Conservation (phyloP, 1,140 invertebrate genomes). For the Camponotus floridanus region DNA sequence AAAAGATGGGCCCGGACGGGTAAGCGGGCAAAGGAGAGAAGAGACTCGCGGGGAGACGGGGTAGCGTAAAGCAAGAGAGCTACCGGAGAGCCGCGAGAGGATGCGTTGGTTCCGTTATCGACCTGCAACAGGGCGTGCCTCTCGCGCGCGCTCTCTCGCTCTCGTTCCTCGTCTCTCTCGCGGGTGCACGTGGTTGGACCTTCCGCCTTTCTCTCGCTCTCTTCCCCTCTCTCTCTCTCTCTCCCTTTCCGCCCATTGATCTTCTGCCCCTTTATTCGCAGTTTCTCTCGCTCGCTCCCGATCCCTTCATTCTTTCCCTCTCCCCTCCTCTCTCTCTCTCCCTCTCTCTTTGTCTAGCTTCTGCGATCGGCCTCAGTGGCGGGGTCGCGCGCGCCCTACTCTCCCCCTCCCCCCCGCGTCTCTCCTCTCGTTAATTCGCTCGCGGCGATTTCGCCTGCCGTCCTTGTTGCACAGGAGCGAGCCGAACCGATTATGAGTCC, state of each 20-base stretch:
- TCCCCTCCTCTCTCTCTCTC: background rate
- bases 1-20: slow-evolving; percentile 61
- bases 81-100: slow-evolving; percentile 76
- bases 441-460: slow-evolving; percentile 63
- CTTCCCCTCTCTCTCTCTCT: background rate
- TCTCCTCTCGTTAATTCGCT: slow-evolving; percentile 51
- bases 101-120: slow-evolving; percentile 78
- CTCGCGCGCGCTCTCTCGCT: slow-evolving; percentile 61
- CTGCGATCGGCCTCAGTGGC: slow-evolving; percentile 18
- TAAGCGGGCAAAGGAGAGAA: background rate
- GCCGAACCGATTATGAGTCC: slow-evolving; percentile 67
- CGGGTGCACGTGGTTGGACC: slow-evolving; percentile 17
- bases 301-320: background rate
- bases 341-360: background rate
- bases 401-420: background rate
- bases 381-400: slow-evolving; percentile 36
- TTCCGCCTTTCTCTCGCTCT: slow-evolving; percentile 70
- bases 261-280: too few relatives aligned
- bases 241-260: too few relatives aligned
- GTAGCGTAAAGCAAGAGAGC: slow-evolving; percentile 71
- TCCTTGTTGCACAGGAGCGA: slow-evolving; percentile 67
- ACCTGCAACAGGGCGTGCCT: slow-evolving; percentile 78
- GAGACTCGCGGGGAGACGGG: slow-evolving; percentile 38
- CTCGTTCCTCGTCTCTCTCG: slow-evolving; percentile 44
- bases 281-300: slow-evolving; percentile 15